Percentiles rank a stretch among this genome's conserved stretches.
phyloP scores from a whole-genome alignment of 2,113 vertebrate genomes.

The Apodemus sylvaticus region DNA sequence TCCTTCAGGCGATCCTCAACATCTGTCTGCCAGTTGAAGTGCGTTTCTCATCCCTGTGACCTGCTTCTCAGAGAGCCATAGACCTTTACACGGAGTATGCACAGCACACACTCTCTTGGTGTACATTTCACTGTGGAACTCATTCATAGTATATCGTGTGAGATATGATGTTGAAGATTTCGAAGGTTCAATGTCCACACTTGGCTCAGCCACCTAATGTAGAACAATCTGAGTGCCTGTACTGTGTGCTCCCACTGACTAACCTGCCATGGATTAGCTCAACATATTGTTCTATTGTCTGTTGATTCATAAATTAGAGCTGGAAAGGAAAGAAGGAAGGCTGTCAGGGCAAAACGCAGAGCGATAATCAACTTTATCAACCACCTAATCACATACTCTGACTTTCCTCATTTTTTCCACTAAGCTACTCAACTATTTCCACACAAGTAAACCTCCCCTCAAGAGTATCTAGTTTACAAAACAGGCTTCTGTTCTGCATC shows the following conservation, averaged over 20 bases:
- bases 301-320: neutral
- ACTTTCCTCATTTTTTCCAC: conserved; percentile 46
- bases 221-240: neutral
- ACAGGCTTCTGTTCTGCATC: neutral
- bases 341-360: neutral
- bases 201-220: neutral
- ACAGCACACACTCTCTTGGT: neutral
- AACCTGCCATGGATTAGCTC: neutral
- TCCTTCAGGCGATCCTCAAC: neutral
- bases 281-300: neutral
- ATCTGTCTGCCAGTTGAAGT: neutral
- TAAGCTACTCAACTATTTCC: conserved; percentile 48
- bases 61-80: neutral
- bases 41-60: neutral
- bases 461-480: conserved; percentile 29
- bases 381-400: neutral
- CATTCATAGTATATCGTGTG: neutral
- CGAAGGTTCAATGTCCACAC: neutral
- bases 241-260: neutral
- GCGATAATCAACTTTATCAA: conserved; percentile 39
- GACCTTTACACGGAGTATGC: neutral
- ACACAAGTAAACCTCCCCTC: neutral
- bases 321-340: neutral
- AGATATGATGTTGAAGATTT: neutral
- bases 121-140: neutral